Evolutionary conservation across 2,797 vertebrate species (phyloP).

Genomic region (Neosilurus hyrtlii): DNA sequence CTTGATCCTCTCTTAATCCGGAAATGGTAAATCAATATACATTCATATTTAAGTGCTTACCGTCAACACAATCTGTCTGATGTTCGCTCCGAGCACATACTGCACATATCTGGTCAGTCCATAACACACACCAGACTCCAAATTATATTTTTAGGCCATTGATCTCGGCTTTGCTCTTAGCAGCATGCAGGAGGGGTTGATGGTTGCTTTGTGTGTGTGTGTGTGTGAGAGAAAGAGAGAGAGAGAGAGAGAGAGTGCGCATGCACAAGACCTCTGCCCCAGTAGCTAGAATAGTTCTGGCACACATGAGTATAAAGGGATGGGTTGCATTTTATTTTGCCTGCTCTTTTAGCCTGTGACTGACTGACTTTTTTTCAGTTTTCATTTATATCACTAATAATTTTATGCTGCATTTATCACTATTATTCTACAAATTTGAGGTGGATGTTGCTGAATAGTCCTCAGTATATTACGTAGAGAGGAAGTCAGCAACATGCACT

Average conservation of each 20-base stretch:
- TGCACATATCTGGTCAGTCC: constrained; percentile 38
- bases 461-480: too few species aligned
- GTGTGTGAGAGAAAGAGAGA: not conserved
- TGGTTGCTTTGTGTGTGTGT: not conserved
- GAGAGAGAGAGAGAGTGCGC: not conserved
- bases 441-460: too few species aligned
- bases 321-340: constrained; percentile 17
- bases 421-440: too few species aligned
- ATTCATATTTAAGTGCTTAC: constrained; percentile 37
- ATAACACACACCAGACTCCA: constrained; percentile 50
- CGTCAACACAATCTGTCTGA: constrained; percentile 31
- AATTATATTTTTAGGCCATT: constrained; percentile 73
- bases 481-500: too few species aligned
- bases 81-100: constrained; percentile 15
- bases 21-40: constrained; percentile 32
- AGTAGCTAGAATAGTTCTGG: not conserved
- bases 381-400: not conserved
- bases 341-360: not conserved
- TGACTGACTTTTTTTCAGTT: too few species aligned
- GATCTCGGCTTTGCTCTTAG: constrained; percentile 60
- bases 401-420: not conserved
- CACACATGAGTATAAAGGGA: constrained; percentile 2
- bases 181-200: constrained; percentile 36
- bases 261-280: not conserved
- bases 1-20: constrained; percentile 24